Base-by-base conservation (phyloP, 2,113 vertebrate species). In the Labrus mixtus region DNA sequence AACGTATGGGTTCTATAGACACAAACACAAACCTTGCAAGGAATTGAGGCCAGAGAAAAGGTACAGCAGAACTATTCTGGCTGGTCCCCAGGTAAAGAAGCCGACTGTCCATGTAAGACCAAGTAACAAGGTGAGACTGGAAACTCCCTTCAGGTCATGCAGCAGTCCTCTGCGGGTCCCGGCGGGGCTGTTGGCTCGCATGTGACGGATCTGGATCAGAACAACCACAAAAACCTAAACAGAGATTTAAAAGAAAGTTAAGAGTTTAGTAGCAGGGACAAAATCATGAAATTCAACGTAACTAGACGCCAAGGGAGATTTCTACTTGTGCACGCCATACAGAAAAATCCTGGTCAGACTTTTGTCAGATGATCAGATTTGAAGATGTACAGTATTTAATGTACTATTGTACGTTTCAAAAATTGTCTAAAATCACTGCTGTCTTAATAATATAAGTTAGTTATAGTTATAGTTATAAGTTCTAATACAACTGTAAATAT, bases 1-100 rank as follows among this genome's bases (percentile, higher is more conserved):
- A 2, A 15, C 11, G 29, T 33, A 45, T 45, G 13, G 43, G 15
- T 7, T 15, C 8, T 8, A 1, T 51, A 51, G 10, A 8, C 6
- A 48, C 19, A 51, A 41, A n/a, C 16, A 3, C 10, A 6, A 19
- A 97, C 97, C 96, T 97, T 97, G 97, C 57, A 97, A 87, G 15
- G 92, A 95, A 90, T 97, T 98, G 78, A 96, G 95, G 81, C 94
- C 93, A 76, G 95, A 83, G 91, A 98, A 99, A 61, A 97, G 81
- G 81, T 98, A 98, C 29, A 97, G 87, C 77, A 97, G 93, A 60
- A 95, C 78, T 33, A 95, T 75, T 79, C 92, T 94, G 29, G 92
- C 88, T 0, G 95, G 87, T 43, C 93, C 96, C 94, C 94, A 96
- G 54, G 96, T 94, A 15, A 96, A 95, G 91, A 98, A 96, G 46